Evolutionary conservation across 2,113 vertebrate genomes (phyloP).

Genomic region (Ahaetulla prasina): DNA sequence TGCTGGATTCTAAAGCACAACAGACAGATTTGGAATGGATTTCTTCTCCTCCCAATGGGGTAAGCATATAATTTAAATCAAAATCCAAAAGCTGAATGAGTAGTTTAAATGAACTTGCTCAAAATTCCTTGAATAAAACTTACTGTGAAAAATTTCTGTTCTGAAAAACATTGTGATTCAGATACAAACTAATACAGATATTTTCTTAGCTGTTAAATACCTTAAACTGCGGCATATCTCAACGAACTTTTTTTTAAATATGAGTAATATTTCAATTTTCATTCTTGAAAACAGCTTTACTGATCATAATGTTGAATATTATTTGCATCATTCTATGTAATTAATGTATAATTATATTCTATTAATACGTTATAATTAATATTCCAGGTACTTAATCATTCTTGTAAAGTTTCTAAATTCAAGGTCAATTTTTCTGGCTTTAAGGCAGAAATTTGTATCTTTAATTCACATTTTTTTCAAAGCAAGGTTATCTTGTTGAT

Average conservation of each 20-base stretch:
- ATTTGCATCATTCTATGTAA: background rate
- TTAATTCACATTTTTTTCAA: background rate
- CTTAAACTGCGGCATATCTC: constrained; percentile 25
- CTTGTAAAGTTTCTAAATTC: constrained; percentile 17
- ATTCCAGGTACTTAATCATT: constrained; percentile 34
- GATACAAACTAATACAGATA: constrained; percentile 38
- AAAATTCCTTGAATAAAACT: background rate
- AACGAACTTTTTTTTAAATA: constrained; percentile 42
- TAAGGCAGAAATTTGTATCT: constrained; percentile 13
- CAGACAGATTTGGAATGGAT: constrained; percentile 99
- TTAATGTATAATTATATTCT: background rate
- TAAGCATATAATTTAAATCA: constrained; percentile 69
- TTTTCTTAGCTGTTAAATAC: constrained; percentile 40
- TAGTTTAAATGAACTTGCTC: constrained; percentile 18
- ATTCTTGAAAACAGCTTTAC: constrained; percentile 31
- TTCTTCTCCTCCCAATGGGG: constrained; percentile 96
- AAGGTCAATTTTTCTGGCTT: constrained; percentile 2
- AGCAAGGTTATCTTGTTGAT: constrained; percentile 12
- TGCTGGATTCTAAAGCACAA: constrained; percentile 98
- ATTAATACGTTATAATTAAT: constrained; percentile 24
- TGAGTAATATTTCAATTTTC: constrained; percentile 44
- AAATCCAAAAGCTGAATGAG: background rate
- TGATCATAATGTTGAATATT: constrained; percentile 16
- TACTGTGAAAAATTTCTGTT: constrained; percentile 21
- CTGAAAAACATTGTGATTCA: constrained; percentile 24